These are phyloP conservation scores for Littorina saxatilis DNA, from an alignment of 1,140 invertebrate genomes.

Conservation along the genomic window DNA sequence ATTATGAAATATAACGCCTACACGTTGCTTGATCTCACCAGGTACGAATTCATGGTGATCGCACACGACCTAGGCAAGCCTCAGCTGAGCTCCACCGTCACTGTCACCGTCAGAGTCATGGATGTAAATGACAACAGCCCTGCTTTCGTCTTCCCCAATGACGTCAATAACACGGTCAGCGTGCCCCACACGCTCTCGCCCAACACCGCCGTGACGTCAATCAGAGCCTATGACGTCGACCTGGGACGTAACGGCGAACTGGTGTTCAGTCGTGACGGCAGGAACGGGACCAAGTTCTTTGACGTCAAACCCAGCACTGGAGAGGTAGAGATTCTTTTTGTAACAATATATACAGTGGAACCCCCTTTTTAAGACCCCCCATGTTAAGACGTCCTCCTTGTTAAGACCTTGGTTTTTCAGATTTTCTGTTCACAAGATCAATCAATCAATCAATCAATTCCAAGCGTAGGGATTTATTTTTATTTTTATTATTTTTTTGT, in stretches of 20 bases:
- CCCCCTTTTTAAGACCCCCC: too few relatives aligned
- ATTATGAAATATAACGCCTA: too few relatives aligned
- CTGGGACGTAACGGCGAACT: slow-evolving; percentile 60
- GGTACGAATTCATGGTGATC: slow-evolving; percentile 86
- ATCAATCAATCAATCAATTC: too few relatives aligned
- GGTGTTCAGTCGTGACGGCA: slow-evolving; percentile 51
- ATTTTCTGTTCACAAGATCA: too few relatives aligned
- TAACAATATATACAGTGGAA: too few relatives aligned
- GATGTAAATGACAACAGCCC: slow-evolving; percentile 97
- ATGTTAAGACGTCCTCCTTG: too few relatives aligned
- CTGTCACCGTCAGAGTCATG: slow-evolving; percentile 55
- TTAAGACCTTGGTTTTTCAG: too few relatives aligned
- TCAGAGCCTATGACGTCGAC: slow-evolving; percentile 63
- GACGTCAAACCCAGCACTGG: slow-evolving; percentile 55
- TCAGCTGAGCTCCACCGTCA: slow-evolving; percentile 76
- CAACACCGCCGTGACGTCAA: slow-evolving; percentile 55
- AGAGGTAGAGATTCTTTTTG: slow-evolving; percentile 19
- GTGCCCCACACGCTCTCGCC: slow-evolving; percentile 50
- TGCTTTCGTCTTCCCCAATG: slow-evolving; percentile 70
- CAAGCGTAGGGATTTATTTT: too few relatives aligned
- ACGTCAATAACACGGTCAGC: slow-evolving; percentile 61
- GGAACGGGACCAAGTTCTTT: slow-evolving; percentile 58
- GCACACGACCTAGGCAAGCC: slow-evolving; percentile 84
- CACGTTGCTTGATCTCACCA: slow-evolving; percentile 69
- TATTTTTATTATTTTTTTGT: too few relatives aligned